These are phyloP conservation scores for Propithecus deckenii DNA, from an alignment of 2,797 vertebrate genomes.

Conservation along the genomic window DNA sequence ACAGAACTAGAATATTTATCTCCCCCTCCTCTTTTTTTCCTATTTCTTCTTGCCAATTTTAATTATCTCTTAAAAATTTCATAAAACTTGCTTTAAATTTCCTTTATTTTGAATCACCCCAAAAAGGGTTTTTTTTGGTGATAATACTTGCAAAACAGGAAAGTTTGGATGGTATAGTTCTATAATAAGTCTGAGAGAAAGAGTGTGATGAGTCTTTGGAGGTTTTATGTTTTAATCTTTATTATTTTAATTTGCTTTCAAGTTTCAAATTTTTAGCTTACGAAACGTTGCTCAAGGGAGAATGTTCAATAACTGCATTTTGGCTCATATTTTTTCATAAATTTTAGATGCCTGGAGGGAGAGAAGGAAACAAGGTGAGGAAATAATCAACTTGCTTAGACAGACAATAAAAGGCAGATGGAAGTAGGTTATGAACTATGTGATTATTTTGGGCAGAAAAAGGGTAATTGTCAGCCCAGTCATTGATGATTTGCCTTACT, in stretches of 20 bases:
- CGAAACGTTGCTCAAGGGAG: not conserved
- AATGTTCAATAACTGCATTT: not conserved
- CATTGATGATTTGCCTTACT: not conserved
- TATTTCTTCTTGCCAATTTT: not conserved
- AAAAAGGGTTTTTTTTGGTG: not conserved
- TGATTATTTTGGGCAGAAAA: not conserved
- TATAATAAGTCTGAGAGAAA: not conserved
- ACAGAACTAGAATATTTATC: not conserved
- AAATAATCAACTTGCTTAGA: not conserved
- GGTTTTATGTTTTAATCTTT: not conserved
- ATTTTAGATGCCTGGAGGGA: not conserved
- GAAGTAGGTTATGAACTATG: not conserved
- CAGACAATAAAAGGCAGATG: not conserved
- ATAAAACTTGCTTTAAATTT: not conserved
- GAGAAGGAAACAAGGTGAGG: not conserved
- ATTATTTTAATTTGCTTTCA: not conserved
- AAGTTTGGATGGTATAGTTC: not conserved
- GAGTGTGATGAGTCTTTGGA: not conserved
- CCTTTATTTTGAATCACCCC: not conserved
- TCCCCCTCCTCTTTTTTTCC: rapidly evolving
- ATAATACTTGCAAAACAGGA: not conserved
- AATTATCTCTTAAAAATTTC: not conserved
- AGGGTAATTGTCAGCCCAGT: not conserved
- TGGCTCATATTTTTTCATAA: not conserved
- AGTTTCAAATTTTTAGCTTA: not conserved